Conservation (phyloP, 2,113 vertebrate species). For the Halcyon senegalensis region DNA sequence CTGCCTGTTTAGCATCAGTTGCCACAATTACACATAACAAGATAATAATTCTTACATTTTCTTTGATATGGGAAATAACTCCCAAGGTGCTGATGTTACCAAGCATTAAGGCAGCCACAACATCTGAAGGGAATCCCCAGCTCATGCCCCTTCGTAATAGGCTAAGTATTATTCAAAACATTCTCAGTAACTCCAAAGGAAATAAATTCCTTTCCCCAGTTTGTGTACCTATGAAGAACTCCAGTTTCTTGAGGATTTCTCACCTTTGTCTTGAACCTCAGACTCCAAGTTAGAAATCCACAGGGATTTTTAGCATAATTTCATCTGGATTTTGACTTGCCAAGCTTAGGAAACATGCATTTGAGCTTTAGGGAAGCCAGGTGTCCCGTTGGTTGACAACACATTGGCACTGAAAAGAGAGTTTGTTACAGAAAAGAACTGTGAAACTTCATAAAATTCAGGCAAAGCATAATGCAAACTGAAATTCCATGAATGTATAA, state of each 20-base stretch:
- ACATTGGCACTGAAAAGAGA: conserved; percentile 9
- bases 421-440: neutral
- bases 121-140: neutral
- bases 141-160: neutral
- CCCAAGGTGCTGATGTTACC: neutral
- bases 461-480: neutral
- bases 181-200: neutral
- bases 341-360: conserved; percentile 4
- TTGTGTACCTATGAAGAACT: neutral
- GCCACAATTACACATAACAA: neutral
- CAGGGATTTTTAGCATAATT: conserved; percentile 25
- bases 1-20: neutral
- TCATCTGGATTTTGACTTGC: neutral
- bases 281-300: conserved; percentile 32
- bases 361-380: neutral
- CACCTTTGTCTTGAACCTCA: conserved; percentile 33
- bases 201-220: neutral
- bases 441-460: neutral
- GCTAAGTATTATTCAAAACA: neutral
- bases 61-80: neutral
- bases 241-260: neutral
- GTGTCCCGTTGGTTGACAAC: neutral
- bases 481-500: neutral
- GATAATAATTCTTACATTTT: neutral
- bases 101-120: neutral